A percentile compares a stretch with the other conserved stretches of the same genome.
Conservation (phyloP, 2,113 vertebrate genomes). For the Caloenas nicobarica region DNA sequence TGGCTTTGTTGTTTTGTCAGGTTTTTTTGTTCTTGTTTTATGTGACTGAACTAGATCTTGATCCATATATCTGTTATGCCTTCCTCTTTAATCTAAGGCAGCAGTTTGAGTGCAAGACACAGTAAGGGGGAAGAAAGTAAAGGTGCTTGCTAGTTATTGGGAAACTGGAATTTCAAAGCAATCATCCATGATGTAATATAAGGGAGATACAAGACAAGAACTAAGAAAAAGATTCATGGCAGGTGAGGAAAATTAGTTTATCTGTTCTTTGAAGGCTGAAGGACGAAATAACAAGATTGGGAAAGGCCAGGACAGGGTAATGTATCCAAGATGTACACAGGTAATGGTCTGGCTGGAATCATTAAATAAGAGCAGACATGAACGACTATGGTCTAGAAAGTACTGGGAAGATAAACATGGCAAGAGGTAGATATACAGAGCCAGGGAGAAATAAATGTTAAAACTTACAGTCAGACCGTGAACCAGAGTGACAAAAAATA, state of each 20-base stretch:
- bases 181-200: background rate
- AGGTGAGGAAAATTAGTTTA: background rate
- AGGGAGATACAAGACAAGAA: background rate
- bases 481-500: background rate
- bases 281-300: background rate
- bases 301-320: background rate
- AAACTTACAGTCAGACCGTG: background rate
- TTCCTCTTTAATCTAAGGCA: background rate
- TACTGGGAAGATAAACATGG: background rate
- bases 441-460: background rate
- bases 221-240: background rate
- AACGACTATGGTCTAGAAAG: background rate
- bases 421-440: background rate
- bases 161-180: background rate
- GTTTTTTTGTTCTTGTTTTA: background rate
- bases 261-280: background rate
- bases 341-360: background rate
- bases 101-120: background rate
- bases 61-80: background rate
- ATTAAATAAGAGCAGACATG: background rate
- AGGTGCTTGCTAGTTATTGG: background rate
- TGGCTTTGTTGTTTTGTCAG: background rate
- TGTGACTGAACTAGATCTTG: background rate
- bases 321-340: background rate
- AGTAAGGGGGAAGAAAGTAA: background rate